Evolutionary conservation across 2,888 invertebrate species (phyloP), one percentile per base, ranked within the genome.

Genomic region (Salpingus planirostris): DNA sequence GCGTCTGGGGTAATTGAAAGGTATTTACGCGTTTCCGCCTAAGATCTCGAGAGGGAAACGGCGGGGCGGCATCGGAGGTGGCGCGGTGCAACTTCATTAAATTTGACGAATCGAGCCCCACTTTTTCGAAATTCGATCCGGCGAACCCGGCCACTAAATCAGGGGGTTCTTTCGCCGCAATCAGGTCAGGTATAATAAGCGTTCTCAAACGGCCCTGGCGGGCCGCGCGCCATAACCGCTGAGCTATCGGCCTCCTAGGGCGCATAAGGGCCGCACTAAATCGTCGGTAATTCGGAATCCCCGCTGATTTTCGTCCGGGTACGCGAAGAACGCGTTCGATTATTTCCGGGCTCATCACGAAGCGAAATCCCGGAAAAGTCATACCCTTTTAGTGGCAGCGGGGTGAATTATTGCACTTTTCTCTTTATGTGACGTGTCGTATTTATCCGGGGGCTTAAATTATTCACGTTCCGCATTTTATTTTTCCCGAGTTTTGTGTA

Each of bases 241-340:
- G 55, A 59, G 50, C 51, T 57, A 59, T 59, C 44, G 57, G 49
- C 50, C 60, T 56, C 58, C 35, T 43, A 50, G 57, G 55, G 50
- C 52, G 49, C 52, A 54, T 53, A 52, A 53, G 52, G 43, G 47
- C 45, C 47, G 52, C 54, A 57, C 55, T 59, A 59, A 59, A 59
- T 58, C 49, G 54, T 54, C 50, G 46, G 56, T 57, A 57, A 59
- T 59, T 57, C 53, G 46, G 43, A 40, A 40, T 51, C 37, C 40
- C 40, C 31, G 23, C 33, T 35, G 41, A 35, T 38, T 24, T 24
- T 41, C n/a, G n/a, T n/a, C n/a, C n/a, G n/a, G n/a, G n/a, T n/a
- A n/a, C n/a, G n/a, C n/a, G n/a, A n/a, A n/a, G n/a, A n/a, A n/a
- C n/a, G n/a, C n/a, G n/a, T n/a, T n/a, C n/a, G n/a, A n/a, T n/a